A percentile compares a stretch with the other conserved stretches of the same genome.
Evolutionary conservation across 2,797 vertebrate genomes (phyloP).

Genomic region (Xyrichtys novacula): DNA sequence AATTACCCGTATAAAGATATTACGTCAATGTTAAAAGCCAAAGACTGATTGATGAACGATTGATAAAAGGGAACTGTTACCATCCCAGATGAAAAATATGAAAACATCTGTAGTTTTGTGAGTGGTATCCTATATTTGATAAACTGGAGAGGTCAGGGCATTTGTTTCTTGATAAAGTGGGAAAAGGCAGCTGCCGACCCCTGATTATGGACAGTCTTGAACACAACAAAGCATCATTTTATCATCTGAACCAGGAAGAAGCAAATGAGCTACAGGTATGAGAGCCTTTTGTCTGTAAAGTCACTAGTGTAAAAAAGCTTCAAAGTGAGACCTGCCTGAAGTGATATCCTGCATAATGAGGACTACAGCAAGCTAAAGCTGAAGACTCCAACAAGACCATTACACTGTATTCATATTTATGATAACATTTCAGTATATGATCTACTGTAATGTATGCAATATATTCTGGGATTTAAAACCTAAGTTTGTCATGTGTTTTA

Average conservation of each 20-base stretch:
- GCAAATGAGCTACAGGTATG: no score
- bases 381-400: conserved; percentile 45
- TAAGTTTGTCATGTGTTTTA: conserved; percentile 28
- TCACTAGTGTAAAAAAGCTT: conserved; percentile 16
- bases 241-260: no score
- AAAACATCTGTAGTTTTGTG: no score
- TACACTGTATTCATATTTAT: conserved; percentile 62
- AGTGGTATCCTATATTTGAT: no score
- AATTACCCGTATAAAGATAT: not conserved
- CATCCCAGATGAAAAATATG: no score
- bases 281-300: conserved; percentile 16
- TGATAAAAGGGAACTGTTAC: conserved; percentile 36
- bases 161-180: no score
- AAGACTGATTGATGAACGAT: conserved; percentile 41
- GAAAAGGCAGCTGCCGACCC: no score
- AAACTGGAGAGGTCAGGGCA: no score
- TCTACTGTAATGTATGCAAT: conserved; percentile 58
- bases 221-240: no score
- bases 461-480: conserved; percentile 55
- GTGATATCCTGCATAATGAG: conserved; percentile 2
- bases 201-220: no score
- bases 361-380: conserved; percentile 18
- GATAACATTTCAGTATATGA: conserved; percentile 49
- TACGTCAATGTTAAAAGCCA: conserved; percentile 43
- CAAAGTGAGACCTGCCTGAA: conserved; percentile 5